phyloP scores from a whole-genome alignment of 2,113 vertebrate species.

The Sinocyclocheilus anophthalmus region DNA sequence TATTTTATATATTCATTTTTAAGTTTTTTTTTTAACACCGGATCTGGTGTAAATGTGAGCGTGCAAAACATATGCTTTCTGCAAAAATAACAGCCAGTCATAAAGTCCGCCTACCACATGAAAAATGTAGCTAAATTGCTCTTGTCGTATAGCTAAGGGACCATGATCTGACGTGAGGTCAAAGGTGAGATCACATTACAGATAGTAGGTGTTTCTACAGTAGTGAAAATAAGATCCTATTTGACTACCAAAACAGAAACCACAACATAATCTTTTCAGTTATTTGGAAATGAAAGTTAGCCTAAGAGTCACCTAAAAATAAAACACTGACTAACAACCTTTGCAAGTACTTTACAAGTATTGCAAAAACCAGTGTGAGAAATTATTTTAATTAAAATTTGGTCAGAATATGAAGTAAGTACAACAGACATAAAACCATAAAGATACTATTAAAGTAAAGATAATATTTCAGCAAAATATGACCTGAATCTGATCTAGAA shows the following conservation, averaged over 20 bases:
- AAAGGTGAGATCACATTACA: neutral
- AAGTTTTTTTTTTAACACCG: neutral
- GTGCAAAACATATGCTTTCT: neutral
- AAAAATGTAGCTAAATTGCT: neutral
- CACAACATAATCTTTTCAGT: neutral
- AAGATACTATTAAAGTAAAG: neutral
- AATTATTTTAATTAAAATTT: neutral
- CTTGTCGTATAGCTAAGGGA: neutral
- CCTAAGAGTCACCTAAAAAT: neutral
- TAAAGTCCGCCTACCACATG: neutral
- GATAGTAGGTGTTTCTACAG: neutral
- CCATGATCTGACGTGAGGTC: neutral
- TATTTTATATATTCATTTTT: neutral
- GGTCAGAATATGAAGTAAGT: neutral
- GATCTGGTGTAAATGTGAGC: neutral
- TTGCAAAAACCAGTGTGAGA: neutral
- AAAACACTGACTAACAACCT: neutral
- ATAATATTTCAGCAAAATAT: neutral
- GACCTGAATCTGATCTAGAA: neutral
- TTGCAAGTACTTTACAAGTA: neutral
- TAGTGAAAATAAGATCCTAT: neutral
- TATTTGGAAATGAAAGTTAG: neutral
- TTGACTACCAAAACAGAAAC: constrained; percentile 1
- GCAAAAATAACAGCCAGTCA: neutral
- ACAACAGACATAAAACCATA: neutral